Evolutionary conservation across 2,888 invertebrate genomes (phyloP), one percentile per base, ranked within the genome.

Genomic region (Griposia aprilina): DNA sequence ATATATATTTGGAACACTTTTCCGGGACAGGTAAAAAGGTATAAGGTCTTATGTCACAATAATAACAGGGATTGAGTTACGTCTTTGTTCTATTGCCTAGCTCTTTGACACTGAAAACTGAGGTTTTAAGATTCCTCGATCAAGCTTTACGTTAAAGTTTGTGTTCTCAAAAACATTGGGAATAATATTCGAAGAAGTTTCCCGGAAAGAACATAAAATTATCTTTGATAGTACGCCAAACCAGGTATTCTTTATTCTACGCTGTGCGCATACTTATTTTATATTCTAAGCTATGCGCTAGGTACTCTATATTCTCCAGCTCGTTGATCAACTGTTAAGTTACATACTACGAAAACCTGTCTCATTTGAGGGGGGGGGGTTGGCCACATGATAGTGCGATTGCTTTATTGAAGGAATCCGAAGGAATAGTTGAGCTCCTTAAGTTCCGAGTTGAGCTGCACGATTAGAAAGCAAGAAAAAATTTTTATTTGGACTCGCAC

Each of bases 1-100:
- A 88, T 88, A 88, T 87, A 87, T 88, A 76, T 85, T 76, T 76
- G 72, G 62, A 87, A 76, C 81, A 76, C 67, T 81, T 87, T 87
- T 73, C 65, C 73, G 75, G 69, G 87, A 85, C 83, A 85, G 75
- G 72, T 87, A 76, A 81, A 82, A 83, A 82, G 75, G 81, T 86
- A 41, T 41, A 88, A 87, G 68, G 60, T 68, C 68, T 81, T 79
- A 74, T 73, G 85, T 82, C 87, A 79, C 81, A 87, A 87, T 86
- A 80, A 84, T 86, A 84, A 70, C 55, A 75, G 77, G 65, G 52
- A 83, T 83, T 83, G 86, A 86, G 68, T 80, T 85, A 80, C 83
- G 52, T 71, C 17, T 73, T 72, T 69, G 52, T 59, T 48, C 26
- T 75, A 59, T 70, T 70, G 26, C 8, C 0, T 36, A n/a, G 4